Evolutionary conservation across 2,113 vertebrate genomes (phyloP).

Genomic region (Neogobius melanostomus): DNA sequence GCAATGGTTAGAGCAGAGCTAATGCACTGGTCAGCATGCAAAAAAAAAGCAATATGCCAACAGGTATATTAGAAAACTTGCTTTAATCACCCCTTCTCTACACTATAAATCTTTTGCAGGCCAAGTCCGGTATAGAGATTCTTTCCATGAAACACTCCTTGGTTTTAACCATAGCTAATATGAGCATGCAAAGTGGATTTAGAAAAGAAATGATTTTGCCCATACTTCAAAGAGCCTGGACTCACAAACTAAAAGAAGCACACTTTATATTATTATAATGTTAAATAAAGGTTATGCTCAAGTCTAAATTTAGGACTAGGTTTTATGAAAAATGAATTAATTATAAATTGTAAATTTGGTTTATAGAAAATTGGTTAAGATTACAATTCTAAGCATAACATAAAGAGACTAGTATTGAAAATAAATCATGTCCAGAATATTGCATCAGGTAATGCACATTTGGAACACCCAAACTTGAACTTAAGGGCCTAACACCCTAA

Average conservation of each 20-base stretch:
- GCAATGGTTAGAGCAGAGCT: slow-evolving; percentile 2
- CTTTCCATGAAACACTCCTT: slow-evolving; percentile 2
- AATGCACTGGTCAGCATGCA: background rate
- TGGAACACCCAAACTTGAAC: slow-evolving; percentile 43
- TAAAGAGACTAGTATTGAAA: background rate
- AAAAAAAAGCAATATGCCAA: background rate
- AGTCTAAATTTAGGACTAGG: background rate
- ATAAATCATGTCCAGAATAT: background rate
- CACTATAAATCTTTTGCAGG: background rate
- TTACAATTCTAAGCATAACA: background rate
- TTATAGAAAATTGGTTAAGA: background rate
- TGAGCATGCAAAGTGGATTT: slow-evolving; percentile 3
- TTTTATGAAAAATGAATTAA: slow-evolving; percentile 5
- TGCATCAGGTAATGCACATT: slow-evolving; percentile 62
- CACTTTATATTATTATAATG: background rate
- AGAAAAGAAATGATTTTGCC: background rate
- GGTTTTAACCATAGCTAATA: background rate
- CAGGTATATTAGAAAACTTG: background rate
- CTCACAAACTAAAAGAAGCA: background rate
- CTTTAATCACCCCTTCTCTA: background rate
- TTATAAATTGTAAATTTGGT: slow-evolving; percentile 18
- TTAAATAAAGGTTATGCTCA: background rate
- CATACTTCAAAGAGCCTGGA: background rate
- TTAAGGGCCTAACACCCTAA: slow-evolving; percentile 37
- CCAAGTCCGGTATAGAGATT: too few relatives aligned